Conservation (phyloP, 2,888 invertebrate genomes). For the Epinotia ramella region DNA sequence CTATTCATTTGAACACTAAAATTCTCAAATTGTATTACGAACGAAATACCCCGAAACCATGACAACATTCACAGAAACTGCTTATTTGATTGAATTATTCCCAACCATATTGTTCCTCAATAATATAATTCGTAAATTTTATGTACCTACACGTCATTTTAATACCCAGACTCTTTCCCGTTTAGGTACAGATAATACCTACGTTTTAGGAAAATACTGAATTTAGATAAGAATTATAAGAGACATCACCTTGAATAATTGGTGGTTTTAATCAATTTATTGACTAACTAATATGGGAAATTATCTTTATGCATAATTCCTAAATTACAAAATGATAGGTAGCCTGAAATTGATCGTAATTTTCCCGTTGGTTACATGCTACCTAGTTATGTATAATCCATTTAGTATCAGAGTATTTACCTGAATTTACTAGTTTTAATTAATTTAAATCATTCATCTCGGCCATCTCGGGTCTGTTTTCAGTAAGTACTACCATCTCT, state of each 20-base stretch:
- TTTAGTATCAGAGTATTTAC: neutral
- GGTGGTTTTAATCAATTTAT: no score
- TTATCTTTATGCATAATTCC: no score
- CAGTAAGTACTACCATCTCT: constrained; percentile 26
- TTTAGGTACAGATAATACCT: neutral
- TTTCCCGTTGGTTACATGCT: neutral
- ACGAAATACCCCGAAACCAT: no score
- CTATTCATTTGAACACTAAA: neutral
- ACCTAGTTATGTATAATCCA: neutral
- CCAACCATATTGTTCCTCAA: neutral
- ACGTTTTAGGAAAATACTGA: neutral
- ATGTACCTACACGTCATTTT: neutral
- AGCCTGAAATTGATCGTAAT: neutral
- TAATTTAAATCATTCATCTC: neutral
- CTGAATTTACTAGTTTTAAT: neutral
- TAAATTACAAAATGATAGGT: no score
- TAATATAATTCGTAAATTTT: neutral
- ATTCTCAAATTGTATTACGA: neutral
- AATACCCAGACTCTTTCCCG: neutral
- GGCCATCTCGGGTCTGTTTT: neutral
- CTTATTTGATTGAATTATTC: neutral
- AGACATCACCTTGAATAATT: no score
- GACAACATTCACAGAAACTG: neutral
- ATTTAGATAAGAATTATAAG: neutral
- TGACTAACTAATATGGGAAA: no score